Conservation (phyloP, 1,140 invertebrate species). For the Chironomus striatipennis region DNA sequence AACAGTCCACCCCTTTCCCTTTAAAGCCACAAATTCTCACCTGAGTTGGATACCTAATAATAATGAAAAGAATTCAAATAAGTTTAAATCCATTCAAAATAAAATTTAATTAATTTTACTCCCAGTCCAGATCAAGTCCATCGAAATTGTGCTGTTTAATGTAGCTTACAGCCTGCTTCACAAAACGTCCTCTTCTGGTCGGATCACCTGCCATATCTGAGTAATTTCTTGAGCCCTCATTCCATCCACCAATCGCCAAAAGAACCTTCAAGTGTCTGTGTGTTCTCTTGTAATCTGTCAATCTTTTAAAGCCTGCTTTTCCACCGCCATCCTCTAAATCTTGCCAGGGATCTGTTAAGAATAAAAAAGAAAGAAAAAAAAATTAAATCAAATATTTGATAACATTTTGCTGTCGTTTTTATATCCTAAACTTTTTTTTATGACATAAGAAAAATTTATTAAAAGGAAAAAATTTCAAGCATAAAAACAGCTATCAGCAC, state of each 20-base stretch:
- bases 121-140: constrained; percentile 76
- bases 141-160: constrained; percentile 53
- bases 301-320: constrained; percentile 57
- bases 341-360: constrained; percentile 57
- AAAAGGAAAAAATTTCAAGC: too few relatives aligned
- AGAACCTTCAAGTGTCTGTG: constrained; percentile 68
- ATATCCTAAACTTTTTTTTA: too few relatives aligned
- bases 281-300: constrained; percentile 54
- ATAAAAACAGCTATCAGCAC: too few relatives aligned
- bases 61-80: not conserved
- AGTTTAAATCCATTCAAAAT: not conserved
- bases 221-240: constrained; percentile 73
- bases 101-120: constrained; percentile 53
- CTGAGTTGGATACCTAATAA: constrained; percentile 39
- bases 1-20: too few relatives aligned
- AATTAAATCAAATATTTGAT: too few relatives aligned
- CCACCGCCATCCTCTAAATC: constrained; percentile 67
- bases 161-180: constrained; percentile 36
- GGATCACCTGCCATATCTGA: constrained; percentile 58
- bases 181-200: constrained; percentile 49
- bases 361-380: constrained; percentile 26
- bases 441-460: too few relatives aligned
- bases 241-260: constrained; percentile 81
- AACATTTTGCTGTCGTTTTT: too few relatives aligned
- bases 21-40: constrained; percentile 53